phyloP scores from a whole-genome alignment of 1,140 invertebrate species.

The Platorchestia sp. region DNA sequence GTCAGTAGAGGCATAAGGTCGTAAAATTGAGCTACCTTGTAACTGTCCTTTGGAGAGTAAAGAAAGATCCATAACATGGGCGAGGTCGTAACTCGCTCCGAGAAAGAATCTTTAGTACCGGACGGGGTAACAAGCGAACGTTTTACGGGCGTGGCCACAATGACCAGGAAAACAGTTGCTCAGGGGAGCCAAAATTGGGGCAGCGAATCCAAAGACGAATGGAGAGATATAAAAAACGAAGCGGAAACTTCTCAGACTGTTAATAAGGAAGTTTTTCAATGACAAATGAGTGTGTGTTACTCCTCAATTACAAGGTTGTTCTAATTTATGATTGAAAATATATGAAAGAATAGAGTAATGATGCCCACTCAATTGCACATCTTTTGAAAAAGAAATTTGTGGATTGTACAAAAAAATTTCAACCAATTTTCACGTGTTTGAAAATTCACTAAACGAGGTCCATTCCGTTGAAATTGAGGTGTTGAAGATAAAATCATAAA shows the following conservation, averaged over 20 bases:
- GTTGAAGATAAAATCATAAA: no score
- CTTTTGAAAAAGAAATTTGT: not conserved
- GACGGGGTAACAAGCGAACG: not conserved
- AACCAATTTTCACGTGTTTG: no score
- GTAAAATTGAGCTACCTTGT: conserved; percentile 24
- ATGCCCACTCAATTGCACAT: not conserved
- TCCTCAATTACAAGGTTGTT: not conserved
- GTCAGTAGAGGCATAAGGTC: not conserved
- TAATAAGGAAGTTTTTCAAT: not conserved
- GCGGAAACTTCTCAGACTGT: not conserved
- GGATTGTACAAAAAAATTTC: no score
- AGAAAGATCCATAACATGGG: conserved; percentile 5
- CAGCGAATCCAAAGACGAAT: not conserved
- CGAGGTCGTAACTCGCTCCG: not conserved
- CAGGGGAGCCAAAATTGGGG: not conserved
- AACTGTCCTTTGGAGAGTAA: conserved; percentile 11
- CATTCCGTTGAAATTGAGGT: no score
- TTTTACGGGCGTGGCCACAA: not conserved
- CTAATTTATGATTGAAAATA: not conserved
- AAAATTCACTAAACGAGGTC: no score
- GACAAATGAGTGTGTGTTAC: not conserved
- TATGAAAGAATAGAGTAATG: not conserved
- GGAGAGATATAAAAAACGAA: not conserved
- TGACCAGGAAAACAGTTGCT: not conserved
- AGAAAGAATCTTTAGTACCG: conserved; percentile 11